Evolutionary conservation across 1,140 invertebrate species (phyloP), one percentile per base, ranked within the genome.

Genomic region (Nylanderia fulva): DNA sequence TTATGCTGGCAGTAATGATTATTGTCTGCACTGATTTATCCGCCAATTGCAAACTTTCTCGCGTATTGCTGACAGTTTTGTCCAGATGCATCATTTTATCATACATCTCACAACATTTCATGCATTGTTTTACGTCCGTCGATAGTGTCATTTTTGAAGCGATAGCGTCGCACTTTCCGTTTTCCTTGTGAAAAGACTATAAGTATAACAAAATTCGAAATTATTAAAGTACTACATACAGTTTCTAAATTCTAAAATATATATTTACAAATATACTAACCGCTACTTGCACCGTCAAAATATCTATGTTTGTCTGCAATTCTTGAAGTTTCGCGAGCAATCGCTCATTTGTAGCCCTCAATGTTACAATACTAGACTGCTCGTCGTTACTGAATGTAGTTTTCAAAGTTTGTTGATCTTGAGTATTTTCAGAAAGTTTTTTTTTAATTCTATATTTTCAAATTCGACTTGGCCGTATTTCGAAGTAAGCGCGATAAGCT

Each of bases 261-360:
- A 48, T 52, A n/a, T n/a, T n/a, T n/a, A 33, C 7, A 36, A 1
- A 39, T 48, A 7, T 68, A 90, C 82, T 91, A 86, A 95, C 94
- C 91, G 89, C 88, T 29, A 94, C 80, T 88, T 94, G 91, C 72
- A 93, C 90, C 11, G 91, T 93, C 72, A 94, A 84, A 8, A 69
- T 84, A 54, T 95, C 94, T 36, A 94, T 93, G 52, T 92, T 93
- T 60, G 77, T 89, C 58, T 95, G 94, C n/a, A 94, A 76, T 8
- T 94, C 93, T 6, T 94, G 84, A 15, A 95, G 52, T 77, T 94
- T 95, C 13, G n/a, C 66, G 0, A 94, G 71, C 7, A 95, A 84
- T 39, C 93, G 91, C 21, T 92, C 89, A 79, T 95, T 95, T 0
- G 91, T 90, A 8, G 85, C 79, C 66, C 93, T 90, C 15, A 95